These are phyloP conservation scores for Agapornis roseicollis DNA, from an alignment of 2,113 vertebrate species.

Conservation along the genomic window DNA sequence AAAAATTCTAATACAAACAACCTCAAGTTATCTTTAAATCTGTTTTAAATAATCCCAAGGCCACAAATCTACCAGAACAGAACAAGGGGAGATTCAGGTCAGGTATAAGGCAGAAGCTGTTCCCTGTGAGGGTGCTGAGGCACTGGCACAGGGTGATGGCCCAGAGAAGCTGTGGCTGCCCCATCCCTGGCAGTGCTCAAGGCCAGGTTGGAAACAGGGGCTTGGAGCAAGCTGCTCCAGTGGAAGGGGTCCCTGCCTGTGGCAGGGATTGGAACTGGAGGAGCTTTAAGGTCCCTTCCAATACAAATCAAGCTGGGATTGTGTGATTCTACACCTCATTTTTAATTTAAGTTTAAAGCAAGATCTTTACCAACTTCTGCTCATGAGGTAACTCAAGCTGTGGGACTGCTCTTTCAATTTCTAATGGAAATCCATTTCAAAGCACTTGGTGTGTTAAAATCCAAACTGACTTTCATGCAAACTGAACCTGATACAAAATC, in stretches of 20 bases:
- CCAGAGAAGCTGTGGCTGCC: background rate
- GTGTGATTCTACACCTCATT: background rate
- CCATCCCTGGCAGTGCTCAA: background rate
- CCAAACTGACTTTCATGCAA: background rate
- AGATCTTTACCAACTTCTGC: background rate
- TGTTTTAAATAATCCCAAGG: background rate
- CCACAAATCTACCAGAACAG: background rate
- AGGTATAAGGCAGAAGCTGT: background rate
- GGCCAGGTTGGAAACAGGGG: no score
- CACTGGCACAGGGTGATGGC: background rate
- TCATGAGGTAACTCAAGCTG: background rate
- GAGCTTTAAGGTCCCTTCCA: background rate
- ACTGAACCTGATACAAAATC: background rate
- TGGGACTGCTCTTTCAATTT: background rate
- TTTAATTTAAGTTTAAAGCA: background rate
- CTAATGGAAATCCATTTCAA: background rate
- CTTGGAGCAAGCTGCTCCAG: background rate
- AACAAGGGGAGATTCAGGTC: background rate
- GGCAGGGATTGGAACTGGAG: background rate
- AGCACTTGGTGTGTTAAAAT: background rate
- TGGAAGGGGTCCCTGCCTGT: background rate
- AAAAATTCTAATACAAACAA: background rate
- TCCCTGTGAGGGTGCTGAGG: background rate
- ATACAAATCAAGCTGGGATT: background rate
- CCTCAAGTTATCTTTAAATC: background rate